Evolutionary conservation across 2,113 vertebrate genomes (phyloP).

Genomic region (Ellobius talpinus): DNA sequence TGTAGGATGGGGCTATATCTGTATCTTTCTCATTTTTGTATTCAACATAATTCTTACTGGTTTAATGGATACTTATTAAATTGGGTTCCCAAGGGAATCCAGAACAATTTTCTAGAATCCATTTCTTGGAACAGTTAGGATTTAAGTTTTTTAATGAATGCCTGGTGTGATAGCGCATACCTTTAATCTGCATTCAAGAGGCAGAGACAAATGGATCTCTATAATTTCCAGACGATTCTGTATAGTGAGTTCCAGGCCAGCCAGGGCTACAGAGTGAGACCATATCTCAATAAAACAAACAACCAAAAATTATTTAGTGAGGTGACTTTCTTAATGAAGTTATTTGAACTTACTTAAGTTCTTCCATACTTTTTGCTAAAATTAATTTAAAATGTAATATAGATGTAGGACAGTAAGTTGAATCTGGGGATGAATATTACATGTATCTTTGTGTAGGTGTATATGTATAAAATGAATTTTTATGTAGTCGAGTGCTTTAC

Average conservation of each 20-base stretch:
- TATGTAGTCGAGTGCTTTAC: neutral
- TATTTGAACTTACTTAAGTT: neutral
- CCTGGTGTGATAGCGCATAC: neutral
- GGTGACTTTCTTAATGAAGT: neutral
- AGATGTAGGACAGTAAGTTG: neutral
- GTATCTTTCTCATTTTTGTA: neutral
- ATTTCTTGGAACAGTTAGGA: slow-evolving; percentile 35
- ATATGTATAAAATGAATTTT: neutral
- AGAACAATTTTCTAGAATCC: neutral
- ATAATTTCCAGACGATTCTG: neutral
- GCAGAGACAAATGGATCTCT: neutral
- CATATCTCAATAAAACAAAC: neutral
- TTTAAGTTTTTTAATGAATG: neutral
- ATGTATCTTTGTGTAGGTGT: neutral
- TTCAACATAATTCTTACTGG: neutral
- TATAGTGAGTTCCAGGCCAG: neutral
- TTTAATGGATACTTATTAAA: neutral
- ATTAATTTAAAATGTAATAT: neutral
- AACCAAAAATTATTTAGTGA: neutral
- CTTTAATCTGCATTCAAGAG: neutral
- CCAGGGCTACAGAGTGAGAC: neutral
- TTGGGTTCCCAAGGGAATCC: neutral
- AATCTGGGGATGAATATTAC: neutral
- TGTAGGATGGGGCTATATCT: neutral
- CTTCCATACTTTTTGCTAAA: neutral